Percentiles rank a stretch among this genome's conserved stretches.
phyloP scores from a whole-genome alignment of 2,888 invertebrate genomes.

The Macrophya annulata region DNA sequence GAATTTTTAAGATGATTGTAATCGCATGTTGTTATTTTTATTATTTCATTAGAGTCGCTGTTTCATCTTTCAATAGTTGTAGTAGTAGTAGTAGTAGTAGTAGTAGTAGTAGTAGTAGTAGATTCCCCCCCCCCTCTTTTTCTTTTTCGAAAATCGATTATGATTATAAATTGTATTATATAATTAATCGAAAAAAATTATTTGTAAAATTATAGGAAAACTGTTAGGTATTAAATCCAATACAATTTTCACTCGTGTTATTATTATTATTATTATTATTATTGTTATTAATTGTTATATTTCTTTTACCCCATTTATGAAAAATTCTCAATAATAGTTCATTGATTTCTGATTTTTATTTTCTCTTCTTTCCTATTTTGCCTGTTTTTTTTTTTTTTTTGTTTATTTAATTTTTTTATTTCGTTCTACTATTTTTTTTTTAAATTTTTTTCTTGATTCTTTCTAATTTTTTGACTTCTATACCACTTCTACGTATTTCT shows the following conservation, averaged over 20 bases:
- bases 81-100: neutral
- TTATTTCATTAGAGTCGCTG: neutral
- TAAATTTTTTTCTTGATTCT: neutral
- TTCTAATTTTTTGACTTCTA: neutral
- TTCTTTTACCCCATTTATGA: conserved; percentile 8
- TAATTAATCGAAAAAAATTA: neutral
- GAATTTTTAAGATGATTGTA: neutral
- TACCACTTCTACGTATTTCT: conserved; percentile 18
- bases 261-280: conserved; percentile 8
- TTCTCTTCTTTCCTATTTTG: neutral
- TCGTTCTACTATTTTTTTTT: conserved; percentile 8
- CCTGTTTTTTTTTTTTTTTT: conserved; percentile 18
- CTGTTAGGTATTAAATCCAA: conserved; percentile 2
- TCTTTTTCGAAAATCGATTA: neutral
- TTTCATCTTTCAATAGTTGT: neutral
- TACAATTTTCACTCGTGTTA: neutral
- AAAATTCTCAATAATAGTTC: conserved; percentile 36
- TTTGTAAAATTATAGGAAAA: neutral
- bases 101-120: neutral
- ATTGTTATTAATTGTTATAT: neutral
- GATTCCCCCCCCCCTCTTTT: neutral
- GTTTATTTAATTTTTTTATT: neutral
- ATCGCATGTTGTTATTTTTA: neutral
- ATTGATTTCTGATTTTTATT: neutral
- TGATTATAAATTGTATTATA: neutral